Percentiles rank a stretch among this genome's conserved stretches.
phyloP scores from a whole-genome alignment of 2,797 vertebrate genomes.

The Myotis pilosus region DNA sequence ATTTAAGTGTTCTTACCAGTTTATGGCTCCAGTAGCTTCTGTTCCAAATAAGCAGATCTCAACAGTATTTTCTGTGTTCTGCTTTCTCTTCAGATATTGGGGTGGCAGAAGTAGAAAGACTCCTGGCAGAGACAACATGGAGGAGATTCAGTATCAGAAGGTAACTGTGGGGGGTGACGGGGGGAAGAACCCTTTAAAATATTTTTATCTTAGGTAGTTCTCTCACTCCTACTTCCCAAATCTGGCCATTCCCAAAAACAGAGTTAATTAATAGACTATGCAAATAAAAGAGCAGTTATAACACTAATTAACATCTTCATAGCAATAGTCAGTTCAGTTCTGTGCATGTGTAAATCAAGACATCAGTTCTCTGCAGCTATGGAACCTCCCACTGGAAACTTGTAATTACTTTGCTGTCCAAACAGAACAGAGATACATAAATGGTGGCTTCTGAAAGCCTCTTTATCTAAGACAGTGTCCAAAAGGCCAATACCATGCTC shows the following conservation, averaged over 20 bases:
- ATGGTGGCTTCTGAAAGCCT: not conserved
- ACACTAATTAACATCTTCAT: constrained; percentile 56
- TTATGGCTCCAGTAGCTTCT: not conserved
- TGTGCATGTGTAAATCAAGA: constrained; percentile 58
- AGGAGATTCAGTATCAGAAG: not conserved
- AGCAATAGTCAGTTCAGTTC: not conserved
- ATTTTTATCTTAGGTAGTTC: constrained; percentile 1
- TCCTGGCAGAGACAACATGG: not conserved
- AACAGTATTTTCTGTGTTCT: not conserved
- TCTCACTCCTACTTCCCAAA: not conserved
- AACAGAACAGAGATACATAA: not conserved
- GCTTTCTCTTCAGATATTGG: not conserved
- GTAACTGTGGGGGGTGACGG: not conserved
- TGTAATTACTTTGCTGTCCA: constrained; percentile 31
- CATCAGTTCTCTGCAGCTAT: not conserved
- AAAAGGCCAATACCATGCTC: not conserved
- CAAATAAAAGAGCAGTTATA: constrained; percentile 64
- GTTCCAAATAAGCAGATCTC: not conserved
- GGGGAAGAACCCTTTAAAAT: not conserved
- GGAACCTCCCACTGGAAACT: constrained; percentile 46
- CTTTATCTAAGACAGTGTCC: not conserved
- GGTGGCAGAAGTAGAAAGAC: not conserved
- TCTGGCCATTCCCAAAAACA: constrained; percentile 25
- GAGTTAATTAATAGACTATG: constrained; percentile 60
- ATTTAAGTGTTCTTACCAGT: not conserved